phyloP scores from a whole-genome alignment of 2,113 vertebrate species.

The Sapayoa aenigma region DNA sequence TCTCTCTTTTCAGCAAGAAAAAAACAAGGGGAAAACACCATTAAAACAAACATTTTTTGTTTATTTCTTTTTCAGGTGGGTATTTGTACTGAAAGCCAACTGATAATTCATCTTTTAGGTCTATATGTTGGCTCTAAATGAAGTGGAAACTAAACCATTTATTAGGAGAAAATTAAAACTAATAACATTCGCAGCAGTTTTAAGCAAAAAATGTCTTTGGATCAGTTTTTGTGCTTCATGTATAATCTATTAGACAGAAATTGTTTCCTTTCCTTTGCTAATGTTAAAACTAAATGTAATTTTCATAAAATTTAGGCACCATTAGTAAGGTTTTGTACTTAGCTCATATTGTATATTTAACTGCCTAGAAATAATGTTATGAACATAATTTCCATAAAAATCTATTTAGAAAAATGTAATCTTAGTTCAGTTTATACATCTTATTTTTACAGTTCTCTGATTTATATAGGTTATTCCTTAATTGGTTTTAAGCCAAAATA shows the following conservation, averaged over 20 bases:
- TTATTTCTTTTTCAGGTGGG: not conserved
- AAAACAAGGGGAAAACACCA: not conserved
- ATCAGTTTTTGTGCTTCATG: not conserved
- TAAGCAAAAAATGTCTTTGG: not conserved
- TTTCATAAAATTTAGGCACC: not conserved
- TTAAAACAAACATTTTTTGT: not conserved
- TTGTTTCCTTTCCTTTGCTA: not conserved
- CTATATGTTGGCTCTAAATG: not conserved
- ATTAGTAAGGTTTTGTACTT: not conserved
- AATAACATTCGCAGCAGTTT: not conserved
- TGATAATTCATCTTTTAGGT: not conserved
- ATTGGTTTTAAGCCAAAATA: not conserved
- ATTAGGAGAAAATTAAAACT: not conserved
- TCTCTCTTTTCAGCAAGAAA: not conserved
- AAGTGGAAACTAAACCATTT: not conserved
- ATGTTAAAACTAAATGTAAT: not conserved
- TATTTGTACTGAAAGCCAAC: not conserved
- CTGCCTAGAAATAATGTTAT: not conserved
- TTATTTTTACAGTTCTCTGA: not conserved
- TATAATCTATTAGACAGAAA: not conserved
- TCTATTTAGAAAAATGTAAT: not conserved
- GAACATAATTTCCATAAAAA: not conserved
- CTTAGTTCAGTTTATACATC: not conserved
- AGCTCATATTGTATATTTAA: not conserved
- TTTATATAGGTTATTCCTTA: not conserved